A percentile compares a stretch with the other conserved stretches of the same genome.
These are phyloP conservation scores for Oligia fasciuncula DNA, from an alignment of 2,888 invertebrate genomes.

Conservation along the genomic window DNA sequence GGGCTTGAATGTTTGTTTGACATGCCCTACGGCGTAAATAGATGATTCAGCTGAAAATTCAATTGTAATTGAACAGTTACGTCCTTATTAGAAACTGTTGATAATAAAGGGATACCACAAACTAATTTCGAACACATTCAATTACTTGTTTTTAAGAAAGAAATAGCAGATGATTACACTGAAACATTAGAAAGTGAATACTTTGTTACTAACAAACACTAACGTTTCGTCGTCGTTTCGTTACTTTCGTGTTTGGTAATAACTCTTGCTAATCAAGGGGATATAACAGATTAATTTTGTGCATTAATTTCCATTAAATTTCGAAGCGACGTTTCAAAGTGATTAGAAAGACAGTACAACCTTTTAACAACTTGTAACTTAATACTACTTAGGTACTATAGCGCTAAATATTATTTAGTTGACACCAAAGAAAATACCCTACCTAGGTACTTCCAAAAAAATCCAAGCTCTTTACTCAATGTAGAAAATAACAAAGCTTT, in stretches of 20 bases:
- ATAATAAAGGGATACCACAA: neutral
- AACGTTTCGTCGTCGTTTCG: too few species aligned
- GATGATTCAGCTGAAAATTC: neutral
- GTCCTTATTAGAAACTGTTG: neutral
- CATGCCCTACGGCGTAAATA: too few species aligned
- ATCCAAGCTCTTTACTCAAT: neutral
- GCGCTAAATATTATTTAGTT: neutral
- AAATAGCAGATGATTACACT: neutral
- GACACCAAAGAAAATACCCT: constrained; percentile 1
- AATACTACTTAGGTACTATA: neutral
- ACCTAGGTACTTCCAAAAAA: constrained; percentile 8
- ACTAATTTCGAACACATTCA: constrained; percentile 15
- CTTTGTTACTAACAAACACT: neutral
- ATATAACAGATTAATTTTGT: neutral
- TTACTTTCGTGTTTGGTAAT: neutral
- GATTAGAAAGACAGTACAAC: neutral
- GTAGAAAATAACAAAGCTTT: constrained; percentile 24
- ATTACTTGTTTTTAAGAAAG: constrained; percentile 1
- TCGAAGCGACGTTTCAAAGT: constrained; percentile 23
- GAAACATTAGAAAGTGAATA: neutral
- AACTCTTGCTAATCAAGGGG: constrained; percentile 6
- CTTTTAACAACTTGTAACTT: constrained; percentile 6
- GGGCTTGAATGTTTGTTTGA: too few species aligned
- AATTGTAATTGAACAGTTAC: neutral
- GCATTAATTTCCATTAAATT: constrained; percentile 4